phyloP scores from a whole-genome alignment of 2,888 invertebrate species.

The Campoplex capitator region DNA sequence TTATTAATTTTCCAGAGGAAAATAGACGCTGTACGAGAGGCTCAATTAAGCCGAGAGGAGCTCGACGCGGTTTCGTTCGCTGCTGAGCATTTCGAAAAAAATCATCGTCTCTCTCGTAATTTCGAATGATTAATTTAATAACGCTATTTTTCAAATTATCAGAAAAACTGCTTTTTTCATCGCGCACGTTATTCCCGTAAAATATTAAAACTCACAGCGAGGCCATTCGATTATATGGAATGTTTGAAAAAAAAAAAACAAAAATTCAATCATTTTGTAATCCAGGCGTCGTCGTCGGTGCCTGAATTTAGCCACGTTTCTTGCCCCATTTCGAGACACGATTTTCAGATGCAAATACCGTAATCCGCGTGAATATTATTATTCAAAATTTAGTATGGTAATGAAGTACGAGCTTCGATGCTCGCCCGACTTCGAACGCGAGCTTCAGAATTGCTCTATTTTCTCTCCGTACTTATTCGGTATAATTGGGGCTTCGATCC shows the following conservation, averaged over 20 bases:
- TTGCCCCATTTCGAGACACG: not conserved
- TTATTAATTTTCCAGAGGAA: not conserved
- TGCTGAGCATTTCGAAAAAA: not conserved
- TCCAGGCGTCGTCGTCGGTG: not conserved
- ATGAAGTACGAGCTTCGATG: not conserved
- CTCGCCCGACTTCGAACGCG: not conserved
- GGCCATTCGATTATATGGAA: not conserved
- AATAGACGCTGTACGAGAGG: not conserved
- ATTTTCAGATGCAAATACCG: slow-evolving; percentile 19
- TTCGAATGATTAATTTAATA: not conserved
- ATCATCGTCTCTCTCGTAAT: not conserved
- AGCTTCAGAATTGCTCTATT: slow-evolving; percentile 13
- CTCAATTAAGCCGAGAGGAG: slow-evolving; percentile 3
- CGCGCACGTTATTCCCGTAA: not conserved
- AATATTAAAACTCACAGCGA: not conserved
- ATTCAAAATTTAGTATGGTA: slow-evolving; percentile 35
- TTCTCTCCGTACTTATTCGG: slow-evolving; percentile 41
- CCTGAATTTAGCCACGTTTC: not conserved
- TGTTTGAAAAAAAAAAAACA: not conserved
- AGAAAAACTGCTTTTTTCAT: not conserved
- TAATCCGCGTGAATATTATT: slow-evolving; percentile 17
- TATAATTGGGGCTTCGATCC: slow-evolving; percentile 10
- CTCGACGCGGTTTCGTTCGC: not conserved
- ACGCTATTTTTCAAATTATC: not conserved
- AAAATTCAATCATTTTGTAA: not conserved